These are phyloP conservation scores for Magallana nippona DNA, from an alignment of 2,888 invertebrate genomes.

Conservation along the genomic window DNA sequence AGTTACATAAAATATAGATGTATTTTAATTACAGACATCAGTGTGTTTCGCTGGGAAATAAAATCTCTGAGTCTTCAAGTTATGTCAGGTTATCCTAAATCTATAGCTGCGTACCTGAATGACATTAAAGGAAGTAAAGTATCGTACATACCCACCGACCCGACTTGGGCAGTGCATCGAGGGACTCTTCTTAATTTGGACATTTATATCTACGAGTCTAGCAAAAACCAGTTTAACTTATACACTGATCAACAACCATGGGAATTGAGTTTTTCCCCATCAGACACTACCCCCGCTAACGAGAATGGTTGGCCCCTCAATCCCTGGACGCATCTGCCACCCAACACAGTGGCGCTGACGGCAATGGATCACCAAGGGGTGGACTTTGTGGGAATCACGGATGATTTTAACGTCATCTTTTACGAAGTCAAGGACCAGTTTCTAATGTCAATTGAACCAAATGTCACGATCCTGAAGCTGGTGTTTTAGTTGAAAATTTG, in stretches of 20 bases:
- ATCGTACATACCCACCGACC: not conserved
- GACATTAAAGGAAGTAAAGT: not conserved
- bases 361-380: not conserved
- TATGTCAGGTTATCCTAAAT: not conserved
- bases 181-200: not conserved
- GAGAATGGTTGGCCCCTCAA: not conserved
- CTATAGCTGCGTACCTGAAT: not conserved
- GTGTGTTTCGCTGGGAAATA: not conserved
- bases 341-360: conserved; percentile 10
- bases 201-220: not conserved
- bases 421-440: not conserved
- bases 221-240: not conserved
- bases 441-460: not conserved
- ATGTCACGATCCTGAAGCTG: too few species aligned
- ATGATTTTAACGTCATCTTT: not conserved
- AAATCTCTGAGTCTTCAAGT: not conserved
- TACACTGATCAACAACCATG: not conserved
- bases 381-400: conserved; percentile 1
- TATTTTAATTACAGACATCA: not conserved
- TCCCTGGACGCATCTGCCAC: not conserved
- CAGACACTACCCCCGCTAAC: not conserved
- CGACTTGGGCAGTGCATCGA: not conserved
- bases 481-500: too few species aligned
- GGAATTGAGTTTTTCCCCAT: not conserved
- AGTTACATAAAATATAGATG: too few species aligned